phyloP scores from a whole-genome alignment of 2,113 vertebrate genomes.

The Vimba vimba region DNA sequence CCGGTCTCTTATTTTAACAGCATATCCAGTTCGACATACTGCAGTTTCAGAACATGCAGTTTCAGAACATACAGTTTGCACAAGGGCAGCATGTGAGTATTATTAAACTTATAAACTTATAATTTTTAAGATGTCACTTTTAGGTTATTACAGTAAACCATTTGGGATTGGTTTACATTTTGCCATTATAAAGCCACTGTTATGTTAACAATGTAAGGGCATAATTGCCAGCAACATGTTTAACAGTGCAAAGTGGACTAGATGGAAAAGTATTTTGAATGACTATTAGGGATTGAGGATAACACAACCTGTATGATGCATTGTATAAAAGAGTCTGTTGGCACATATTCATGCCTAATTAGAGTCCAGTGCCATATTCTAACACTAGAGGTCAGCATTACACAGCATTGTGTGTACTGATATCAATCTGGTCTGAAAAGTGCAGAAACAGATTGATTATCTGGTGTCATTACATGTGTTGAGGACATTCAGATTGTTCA shows the following conservation, averaged over 20 bases:
- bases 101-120: neutral
- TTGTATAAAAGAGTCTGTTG: neutral
- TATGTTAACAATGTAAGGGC: neutral
- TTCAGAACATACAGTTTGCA: neutral
- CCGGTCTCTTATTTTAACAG: neutral
- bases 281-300: neutral
- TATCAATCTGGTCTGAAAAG: neutral
- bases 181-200: neutral
- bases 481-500: neutral
- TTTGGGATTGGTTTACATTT: neutral
- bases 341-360: neutral
- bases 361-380: neutral
- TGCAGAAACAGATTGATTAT: neutral
- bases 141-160: neutral
- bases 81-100: constrained; percentile 1
- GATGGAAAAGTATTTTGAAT: neutral
- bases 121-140: neutral
- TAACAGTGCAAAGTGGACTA: neutral
- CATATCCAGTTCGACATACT: neutral
- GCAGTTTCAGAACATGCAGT: neutral
- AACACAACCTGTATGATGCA: neutral
- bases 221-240: neutral
- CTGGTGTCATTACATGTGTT: neutral
- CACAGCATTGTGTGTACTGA: neutral
- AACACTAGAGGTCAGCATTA: constrained; percentile 54